Base-by-base conservation (phyloP, 2,113 vertebrate genomes). In the Myiozetetes cayanensis region DNA sequence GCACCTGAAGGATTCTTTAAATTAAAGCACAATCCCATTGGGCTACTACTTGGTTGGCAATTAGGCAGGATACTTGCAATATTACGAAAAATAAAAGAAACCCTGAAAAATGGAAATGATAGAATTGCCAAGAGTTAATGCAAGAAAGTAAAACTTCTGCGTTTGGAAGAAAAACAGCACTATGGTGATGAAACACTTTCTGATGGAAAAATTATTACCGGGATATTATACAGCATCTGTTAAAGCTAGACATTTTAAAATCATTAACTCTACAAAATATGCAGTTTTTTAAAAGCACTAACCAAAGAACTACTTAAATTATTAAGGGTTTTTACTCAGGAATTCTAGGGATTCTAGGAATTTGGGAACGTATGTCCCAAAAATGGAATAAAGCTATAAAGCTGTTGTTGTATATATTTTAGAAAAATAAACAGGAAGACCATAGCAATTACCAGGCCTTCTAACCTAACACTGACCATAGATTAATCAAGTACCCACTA, bases 41-140 rank as follows among this genome's bases (percentile, higher is more conserved):
- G 37, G 28, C 8, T 80, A 15, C 25, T 92, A 53, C 25, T 21
- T 0, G 0, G n/a, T 62, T 4, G 2, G 4, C 3, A 16, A 4
- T 59, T 37, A 85, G 30, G 24, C 0, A 1, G 6, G 6, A 33
- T 66, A 66, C 23, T n/a, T 66, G 35, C 21, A 89, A 46, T 84
- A 71, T 39, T 49, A 39, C 15, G 20, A 24, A 52, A 35, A 70
- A 35, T 24, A 82, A 73, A 85, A 72, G 8, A 22, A 84, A 81
- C 37, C 12, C 20, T 58, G 21, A 77, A 49, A 93, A 85, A 49
- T 18, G 20, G 14, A 84, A 67, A 63, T 30, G 2, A 12, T 44
- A 82, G 4, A 82, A 93, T 50, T 50, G 8, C 2, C 55, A 62
- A 87, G 27, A 93, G 74, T 62, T 87, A 63, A 41, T 52, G 41